Evolutionary conservation across 2,113 vertebrate genomes (phyloP), one percentile per base, ranked within the genome.

Genomic region (Chlamydotis undulata): DNA sequence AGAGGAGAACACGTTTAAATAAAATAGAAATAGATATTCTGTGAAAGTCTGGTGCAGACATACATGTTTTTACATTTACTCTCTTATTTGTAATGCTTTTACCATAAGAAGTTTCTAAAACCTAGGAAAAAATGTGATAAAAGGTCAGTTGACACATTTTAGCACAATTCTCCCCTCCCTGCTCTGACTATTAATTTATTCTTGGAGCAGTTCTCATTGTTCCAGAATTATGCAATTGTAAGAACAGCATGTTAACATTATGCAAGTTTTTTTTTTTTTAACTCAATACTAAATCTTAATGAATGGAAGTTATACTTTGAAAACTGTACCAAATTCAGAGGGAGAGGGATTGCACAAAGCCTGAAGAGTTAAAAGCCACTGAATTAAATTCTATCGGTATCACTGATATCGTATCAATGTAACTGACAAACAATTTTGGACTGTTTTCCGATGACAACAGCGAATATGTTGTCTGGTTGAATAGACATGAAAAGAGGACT

Each of bases 21-120:
- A 85, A 83, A 95, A 89, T 67, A 93, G 39, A 64, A 96, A 96
- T 60, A 45, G 24, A 39, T 64, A 70, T 26, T 81, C 61, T 82
- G 10, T 59, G 61, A 45, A 90, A 88, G 37, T 71, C 31, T 91
- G 19, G 13, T 41, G 21, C 14, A 67, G 16, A 64, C 11, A 19
- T 22, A 14, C 3, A 9, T 7, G 15, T 64, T 82, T 94, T 70
- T 55, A 79, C 41, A 71, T 70, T 94, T 89, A 43, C 37, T 50
- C 3, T 80, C 19, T 78, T 61, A 28, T 61, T 90, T 94, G 74
- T 65, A 57, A 65, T 63, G 52, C 13, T 88, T 76, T 87, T 76
- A 82, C 67, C 14, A 69, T 75, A 41, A 6, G 6, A 81, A 96
- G 4, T n/a, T 85, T 82, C 60, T 50, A 75, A 91, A 92, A 61